A percentile compares a stretch with the other conserved stretches of the same genome.
These are phyloP conservation scores for Mastigias papua DNA, from an alignment of 30 jellyfish, hydroid and myxozoan genomes.

Conservation along the genomic window DNA sequence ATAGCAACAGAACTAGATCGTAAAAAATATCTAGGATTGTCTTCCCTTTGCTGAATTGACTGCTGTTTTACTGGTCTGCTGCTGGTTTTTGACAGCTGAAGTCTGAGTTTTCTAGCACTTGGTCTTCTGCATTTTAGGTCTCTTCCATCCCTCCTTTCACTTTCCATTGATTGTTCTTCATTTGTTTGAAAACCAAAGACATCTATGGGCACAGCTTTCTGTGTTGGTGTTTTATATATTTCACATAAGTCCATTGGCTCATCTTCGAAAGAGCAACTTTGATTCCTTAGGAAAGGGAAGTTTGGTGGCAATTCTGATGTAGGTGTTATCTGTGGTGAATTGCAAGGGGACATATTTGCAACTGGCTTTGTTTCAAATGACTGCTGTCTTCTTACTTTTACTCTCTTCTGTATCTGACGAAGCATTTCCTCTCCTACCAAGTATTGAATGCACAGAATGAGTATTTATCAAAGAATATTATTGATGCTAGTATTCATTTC, in stretches of 20 bases:
- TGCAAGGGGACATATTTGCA: constrained; percentile 32
- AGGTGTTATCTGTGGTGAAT: constrained; percentile 65
- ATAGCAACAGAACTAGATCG: constrained; percentile 11
- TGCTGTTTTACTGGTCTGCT: background rate
- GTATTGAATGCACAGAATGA: background rate
- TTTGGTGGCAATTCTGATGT: constrained; percentile 28
- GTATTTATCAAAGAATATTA: too few relatives aligned
- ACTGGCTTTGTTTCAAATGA: constrained; percentile 28
- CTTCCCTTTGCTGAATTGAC: constrained; percentile 2
- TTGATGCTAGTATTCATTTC: too few relatives aligned
- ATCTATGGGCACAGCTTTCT: constrained; percentile 64
- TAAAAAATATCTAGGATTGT: background rate
- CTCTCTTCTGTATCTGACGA: constrained; percentile 36
- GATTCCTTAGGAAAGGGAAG: constrained; percentile 13
- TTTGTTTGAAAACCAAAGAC: background rate
- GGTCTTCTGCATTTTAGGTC: background rate
- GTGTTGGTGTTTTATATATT: constrained; percentile 58
- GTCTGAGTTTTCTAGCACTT: background rate
- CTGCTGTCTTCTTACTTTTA: constrained; percentile 55
- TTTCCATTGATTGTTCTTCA: background rate
- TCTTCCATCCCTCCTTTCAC: background rate
- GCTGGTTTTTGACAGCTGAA: background rate
- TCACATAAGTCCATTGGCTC: constrained; percentile 53
- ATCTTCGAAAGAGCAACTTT: background rate
- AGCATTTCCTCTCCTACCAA: constrained; percentile 19